These are phyloP conservation scores for Triops longicaudatus DNA, from an alignment of 1,140 invertebrate genomes.

Conservation along the genomic window DNA sequence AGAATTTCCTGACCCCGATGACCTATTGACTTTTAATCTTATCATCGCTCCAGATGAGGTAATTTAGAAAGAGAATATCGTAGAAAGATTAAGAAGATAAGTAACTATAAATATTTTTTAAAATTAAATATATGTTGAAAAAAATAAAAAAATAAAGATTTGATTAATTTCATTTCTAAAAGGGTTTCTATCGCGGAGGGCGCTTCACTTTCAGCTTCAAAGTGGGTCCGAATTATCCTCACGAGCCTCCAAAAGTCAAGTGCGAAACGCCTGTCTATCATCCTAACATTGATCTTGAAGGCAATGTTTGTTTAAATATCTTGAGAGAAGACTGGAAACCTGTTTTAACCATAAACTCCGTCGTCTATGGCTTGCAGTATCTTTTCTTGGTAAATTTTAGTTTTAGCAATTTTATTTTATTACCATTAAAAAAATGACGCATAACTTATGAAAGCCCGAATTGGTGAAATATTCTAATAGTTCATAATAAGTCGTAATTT, in stretches of 20 bases:
- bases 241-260: conserved; percentile 92
- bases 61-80: neutral
- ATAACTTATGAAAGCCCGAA: too few species aligned
- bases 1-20: conserved; percentile 93
- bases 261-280: conserved; percentile 91
- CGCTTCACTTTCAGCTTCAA: conserved; percentile 95
- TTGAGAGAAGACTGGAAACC: conserved; percentile 98
- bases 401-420: too few species aligned
- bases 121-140: too few species aligned
- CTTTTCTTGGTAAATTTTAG: conserved; percentile 61
- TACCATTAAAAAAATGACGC: too few species aligned
- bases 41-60: conserved; percentile 84
- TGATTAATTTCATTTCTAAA: conserved; percentile 35
- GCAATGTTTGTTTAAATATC: conserved; percentile 91
- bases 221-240: conserved; percentile 93
- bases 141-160: too few species aligned
- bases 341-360: conserved; percentile 93
- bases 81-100: neutral
- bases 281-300: conserved; percentile 90
- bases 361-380: conserved; percentile 96
- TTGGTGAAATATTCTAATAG: too few species aligned
- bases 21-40: conserved; percentile 91
- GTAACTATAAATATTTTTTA: too few species aligned
- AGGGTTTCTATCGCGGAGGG: conserved; percentile 90
- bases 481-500: too few species aligned